These are phyloP conservation scores for Noctua comes DNA, from an alignment of 2,888 invertebrate species.

Conservation along the genomic window DNA sequence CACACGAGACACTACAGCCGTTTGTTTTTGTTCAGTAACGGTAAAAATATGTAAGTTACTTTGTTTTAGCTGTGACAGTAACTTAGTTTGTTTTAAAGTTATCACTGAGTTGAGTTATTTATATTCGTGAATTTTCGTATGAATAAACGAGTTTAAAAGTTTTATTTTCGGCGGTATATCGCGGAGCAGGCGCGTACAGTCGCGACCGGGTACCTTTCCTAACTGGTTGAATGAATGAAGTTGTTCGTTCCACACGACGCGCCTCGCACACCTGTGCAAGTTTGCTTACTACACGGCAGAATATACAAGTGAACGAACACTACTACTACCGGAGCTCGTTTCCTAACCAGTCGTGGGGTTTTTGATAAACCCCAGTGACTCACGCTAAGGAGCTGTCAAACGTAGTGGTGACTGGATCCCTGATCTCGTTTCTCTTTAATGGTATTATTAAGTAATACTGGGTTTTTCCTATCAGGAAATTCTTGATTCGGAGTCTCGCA, in stretches of 20 bases:
- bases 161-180: constrained; percentile 5
- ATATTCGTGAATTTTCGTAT: background rate
- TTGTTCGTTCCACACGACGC: constrained; percentile 12
- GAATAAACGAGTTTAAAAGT: constrained; percentile 20
- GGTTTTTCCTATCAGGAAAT: background rate
- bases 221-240: constrained; percentile 51
- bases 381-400: constrained; percentile 6
- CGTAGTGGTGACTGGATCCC: constrained; percentile 2
- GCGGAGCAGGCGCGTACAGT: constrained; percentile 35
- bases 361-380: constrained; percentile 45
- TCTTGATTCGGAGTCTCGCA: background rate
- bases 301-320: constrained; percentile 29
- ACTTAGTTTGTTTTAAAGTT: constrained; percentile 2
- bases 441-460: background rate
- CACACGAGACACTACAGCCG: constrained; percentile 67
- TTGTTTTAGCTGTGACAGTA: constrained; percentile 9
- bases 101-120: constrained; percentile 6
- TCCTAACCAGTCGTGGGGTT: constrained; percentile 36
- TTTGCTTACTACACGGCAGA: background rate
- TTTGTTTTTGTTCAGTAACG: constrained; percentile 59
- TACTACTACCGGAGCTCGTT: background rate
- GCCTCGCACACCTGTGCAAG: constrained; percentile 29
- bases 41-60: constrained; percentile 33
- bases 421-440: background rate
- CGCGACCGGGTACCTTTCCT: constrained; percentile 29